Evolutionary conservation across 2,113 vertebrate genomes (phyloP).

Genomic region (Rhea pennata): DNA sequence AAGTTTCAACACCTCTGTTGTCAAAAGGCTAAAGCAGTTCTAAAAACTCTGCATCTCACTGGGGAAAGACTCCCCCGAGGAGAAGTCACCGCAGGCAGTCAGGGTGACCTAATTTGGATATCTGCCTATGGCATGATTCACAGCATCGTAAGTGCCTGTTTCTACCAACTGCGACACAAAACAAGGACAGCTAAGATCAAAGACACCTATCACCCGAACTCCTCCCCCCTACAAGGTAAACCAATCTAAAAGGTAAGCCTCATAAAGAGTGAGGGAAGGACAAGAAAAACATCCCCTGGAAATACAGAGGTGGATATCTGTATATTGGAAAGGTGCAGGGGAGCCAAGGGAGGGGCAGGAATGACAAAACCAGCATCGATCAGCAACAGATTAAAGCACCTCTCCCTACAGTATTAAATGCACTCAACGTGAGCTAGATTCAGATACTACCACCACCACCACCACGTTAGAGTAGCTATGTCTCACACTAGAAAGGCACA

Average conservation of each 20-base stretch:
- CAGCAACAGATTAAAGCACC: background rate
- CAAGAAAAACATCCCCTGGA: background rate
- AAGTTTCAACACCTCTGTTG: background rate
- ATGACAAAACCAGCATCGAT: background rate
- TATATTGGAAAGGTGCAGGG: background rate
- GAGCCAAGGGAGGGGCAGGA: background rate
- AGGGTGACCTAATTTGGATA: background rate
- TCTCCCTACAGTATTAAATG: background rate
- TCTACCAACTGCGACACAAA: rapidly evolving
- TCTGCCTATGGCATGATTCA: background rate
- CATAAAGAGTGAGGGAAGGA: background rate
- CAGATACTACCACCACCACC: background rate
- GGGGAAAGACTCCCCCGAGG: background rate
- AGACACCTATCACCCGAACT: background rate
- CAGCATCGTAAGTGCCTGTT: background rate
- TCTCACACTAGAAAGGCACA: background rate
- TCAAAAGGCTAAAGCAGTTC: background rate
- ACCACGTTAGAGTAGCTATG: background rate
- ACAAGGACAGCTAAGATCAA: background rate
- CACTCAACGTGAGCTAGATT: background rate
- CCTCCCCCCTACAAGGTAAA: background rate
- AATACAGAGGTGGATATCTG: background rate
- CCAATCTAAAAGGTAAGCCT: background rate
- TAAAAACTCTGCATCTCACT: background rate
- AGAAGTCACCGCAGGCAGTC: background rate